A percentile compares a stretch with the other conserved stretches of the same genome.
phyloP scores from a whole-genome alignment of 2,888 invertebrate species.

The Hipparchia sbordonii region DNA sequence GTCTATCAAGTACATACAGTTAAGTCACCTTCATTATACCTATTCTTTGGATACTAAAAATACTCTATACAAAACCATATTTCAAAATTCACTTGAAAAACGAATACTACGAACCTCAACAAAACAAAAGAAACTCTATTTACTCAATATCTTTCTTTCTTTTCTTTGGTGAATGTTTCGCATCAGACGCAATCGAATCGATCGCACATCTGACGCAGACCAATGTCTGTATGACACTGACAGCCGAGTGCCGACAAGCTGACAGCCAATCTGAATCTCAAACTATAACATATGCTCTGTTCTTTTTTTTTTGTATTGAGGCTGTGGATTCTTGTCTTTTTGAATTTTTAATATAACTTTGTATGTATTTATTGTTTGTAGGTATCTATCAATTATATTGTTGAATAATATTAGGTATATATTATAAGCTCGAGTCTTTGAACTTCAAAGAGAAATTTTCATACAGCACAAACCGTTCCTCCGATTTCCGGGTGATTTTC shows the following conservation, averaged over 20 bases:
- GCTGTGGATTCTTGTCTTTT: not conserved
- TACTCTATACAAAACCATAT: not conserved
- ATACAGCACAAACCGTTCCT: too few relatives aligned
- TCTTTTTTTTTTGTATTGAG: not conserved
- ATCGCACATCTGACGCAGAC: not conserved
- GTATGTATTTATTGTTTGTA: not conserved
- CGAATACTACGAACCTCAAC: not conserved
- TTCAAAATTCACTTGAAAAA: not conserved
- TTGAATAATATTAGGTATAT: too few relatives aligned
- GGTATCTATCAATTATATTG: too few relatives aligned
- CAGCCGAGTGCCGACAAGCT: not conserved
- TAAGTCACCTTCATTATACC: not conserved
- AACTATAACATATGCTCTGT: too few relatives aligned
- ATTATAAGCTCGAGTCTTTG: too few relatives aligned
- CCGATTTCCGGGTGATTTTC: too few relatives aligned
- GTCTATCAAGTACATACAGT: not conserved
- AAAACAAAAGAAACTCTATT: not conserved
- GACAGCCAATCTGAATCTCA: too few relatives aligned
- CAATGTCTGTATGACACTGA: not conserved
- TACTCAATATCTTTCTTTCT: not conserved
- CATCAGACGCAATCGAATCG: not conserved
- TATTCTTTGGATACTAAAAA: not conserved
- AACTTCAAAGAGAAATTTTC: too few relatives aligned
- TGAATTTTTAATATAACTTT: not conserved
- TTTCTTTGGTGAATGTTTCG: too few relatives aligned